These are phyloP conservation scores for Clunio marinus DNA, from an alignment of 2,888 invertebrate genomes.

Conservation along the genomic window DNA sequence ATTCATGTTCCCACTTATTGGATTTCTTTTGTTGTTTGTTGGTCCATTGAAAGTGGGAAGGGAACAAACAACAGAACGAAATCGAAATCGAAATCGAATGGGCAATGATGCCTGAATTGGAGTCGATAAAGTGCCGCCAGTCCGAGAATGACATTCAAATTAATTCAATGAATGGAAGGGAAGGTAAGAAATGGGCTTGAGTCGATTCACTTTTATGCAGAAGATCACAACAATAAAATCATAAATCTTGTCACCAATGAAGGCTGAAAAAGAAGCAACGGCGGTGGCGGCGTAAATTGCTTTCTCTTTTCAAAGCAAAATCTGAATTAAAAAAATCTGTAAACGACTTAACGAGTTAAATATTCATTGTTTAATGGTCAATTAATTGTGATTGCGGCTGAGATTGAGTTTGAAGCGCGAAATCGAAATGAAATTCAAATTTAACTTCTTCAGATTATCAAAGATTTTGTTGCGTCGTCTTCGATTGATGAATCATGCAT, in stretches of 20 bases:
- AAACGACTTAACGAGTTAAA: neutral
- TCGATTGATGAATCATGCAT: slow-evolving; percentile 10
- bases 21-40: too few species aligned
- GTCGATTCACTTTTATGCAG: slow-evolving; percentile 1
- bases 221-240: neutral
- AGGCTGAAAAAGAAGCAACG: neutral
- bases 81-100: neutral
- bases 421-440: too few species aligned
- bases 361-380: slow-evolving; percentile 2
- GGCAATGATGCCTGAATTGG: neutral
- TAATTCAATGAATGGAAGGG: neutral
- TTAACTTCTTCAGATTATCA: too few species aligned
- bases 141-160: slow-evolving; percentile 3
- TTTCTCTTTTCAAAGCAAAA: neutral
- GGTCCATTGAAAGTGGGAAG: neutral
- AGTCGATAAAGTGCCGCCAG: neutral
- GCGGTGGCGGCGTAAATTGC: neutral
- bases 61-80: neutral
- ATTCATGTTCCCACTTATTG: neutral
- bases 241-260: slow-evolving; percentile 14
- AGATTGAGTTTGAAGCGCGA: too few species aligned
- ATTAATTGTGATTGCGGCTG: neutral
- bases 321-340: neutral
- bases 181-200: neutral
- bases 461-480: too few species aligned